Evolutionary conservation across 1,140 invertebrate species (phyloP), one percentile per base, ranked within the genome.

Genomic region (Micrasema minimum): DNA sequence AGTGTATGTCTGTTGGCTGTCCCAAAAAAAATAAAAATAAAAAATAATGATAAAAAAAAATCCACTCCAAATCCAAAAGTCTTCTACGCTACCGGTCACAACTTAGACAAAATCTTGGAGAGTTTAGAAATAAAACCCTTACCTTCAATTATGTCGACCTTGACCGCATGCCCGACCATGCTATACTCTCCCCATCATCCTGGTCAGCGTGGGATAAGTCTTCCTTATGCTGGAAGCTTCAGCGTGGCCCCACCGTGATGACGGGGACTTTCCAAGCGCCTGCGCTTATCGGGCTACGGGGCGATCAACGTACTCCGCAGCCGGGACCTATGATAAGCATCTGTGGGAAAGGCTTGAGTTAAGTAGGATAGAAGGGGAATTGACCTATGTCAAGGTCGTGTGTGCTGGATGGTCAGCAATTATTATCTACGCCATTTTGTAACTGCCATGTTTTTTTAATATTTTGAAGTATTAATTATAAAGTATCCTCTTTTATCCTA

Each of bases 251-350:
- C 0, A 94, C 89, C 1, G 94, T 96, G 5, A 98, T 80, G 0
- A 97, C 89, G 0, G 96, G 95, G 16, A 96, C 91, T 1, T 90
- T 85, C 96, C 96, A 98, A n/a, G 88, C 88, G 4, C 92, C 90
- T 0, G 93, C 89, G 93, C 89, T 78, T 96, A 96, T 11, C 95
- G 85, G 0, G 93, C 91, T 1, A 98, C 93, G 0, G 95, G 95
- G 95, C 94, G 59, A 97, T 87, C n/a, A 2, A 93, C 93, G 80
- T 96, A 97, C 76, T 96, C 94, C 94, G 81, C 95, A 97, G 1
- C 95, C 90, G 0, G 96, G 92, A 0, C 96, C 96, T 76, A 97
- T 87, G 78, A 97, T n/a, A 95, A 0, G 92, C 93, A 82, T 97
- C 92, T 88, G 88, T 77, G 11, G 9, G 23, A 46, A 22, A 22